These are phyloP conservation scores for Atopsyche davidsoni DNA, from an alignment of 1,140 invertebrate species.

Conservation along the genomic window DNA sequence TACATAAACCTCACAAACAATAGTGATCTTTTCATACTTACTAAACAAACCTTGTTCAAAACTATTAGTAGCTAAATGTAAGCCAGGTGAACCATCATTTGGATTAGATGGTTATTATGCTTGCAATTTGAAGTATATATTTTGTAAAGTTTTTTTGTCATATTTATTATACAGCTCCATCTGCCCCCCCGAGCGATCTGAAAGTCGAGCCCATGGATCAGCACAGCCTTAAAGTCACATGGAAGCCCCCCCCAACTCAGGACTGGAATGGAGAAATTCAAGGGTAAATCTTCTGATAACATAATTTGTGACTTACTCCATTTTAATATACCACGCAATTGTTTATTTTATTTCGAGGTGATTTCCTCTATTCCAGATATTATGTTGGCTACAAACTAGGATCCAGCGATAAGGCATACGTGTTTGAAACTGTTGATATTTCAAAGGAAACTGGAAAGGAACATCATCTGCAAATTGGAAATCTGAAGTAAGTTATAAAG, in stretches of 20 bases:
- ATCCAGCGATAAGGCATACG: constrained; percentile 81
- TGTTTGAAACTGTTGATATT: constrained; percentile 90
- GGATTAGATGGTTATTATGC: no score
- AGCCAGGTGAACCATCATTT: no score
- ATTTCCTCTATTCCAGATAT: constrained; percentile 51
- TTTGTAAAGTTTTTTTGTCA: constrained; percentile 6
- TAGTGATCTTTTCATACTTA: constrained; percentile 1
- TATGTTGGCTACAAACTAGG: constrained; percentile 87
- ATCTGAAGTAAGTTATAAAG: constrained; percentile 58
- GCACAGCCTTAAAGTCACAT: constrained; percentile 84
- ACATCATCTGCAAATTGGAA: constrained; percentile 75
- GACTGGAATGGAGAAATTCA: constrained; percentile 91
- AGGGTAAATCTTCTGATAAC: constrained; percentile 44
- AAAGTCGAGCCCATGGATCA: constrained; percentile 88
- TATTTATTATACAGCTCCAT: constrained; percentile 53
- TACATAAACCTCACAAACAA: constrained; percentile 33
- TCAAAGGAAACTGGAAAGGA: constrained; percentile 86
- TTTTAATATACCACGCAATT: background rate
- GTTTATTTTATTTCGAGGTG: background rate
- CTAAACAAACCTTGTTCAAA: no score
- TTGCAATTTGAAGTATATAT: no score
- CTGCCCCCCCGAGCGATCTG: constrained; percentile 74
- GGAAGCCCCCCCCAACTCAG: constrained; percentile 85
- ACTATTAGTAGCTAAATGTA: no score
- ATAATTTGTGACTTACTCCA: no score